These are phyloP conservation scores for Pantherophis vulpinus DNA, from an alignment of 2,797 vertebrate species.

Conservation along the genomic window DNA sequence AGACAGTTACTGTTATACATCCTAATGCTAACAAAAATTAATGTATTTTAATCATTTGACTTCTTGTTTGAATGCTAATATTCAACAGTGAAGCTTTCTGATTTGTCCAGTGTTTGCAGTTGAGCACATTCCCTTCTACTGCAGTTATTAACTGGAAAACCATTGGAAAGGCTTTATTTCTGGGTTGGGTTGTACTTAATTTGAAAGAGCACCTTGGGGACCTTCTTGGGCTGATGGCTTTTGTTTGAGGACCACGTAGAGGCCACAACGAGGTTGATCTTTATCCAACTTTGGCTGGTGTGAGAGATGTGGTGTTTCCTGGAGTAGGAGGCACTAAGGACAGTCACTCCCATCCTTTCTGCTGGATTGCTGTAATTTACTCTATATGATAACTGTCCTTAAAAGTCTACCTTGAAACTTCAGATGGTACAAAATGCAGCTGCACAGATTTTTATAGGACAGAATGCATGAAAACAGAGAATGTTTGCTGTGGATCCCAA, in stretches of 20 bases:
- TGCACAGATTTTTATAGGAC: background rate
- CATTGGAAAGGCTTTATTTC: background rate
- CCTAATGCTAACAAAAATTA: background rate
- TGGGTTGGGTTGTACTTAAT: background rate
- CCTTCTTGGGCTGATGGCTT: background rate
- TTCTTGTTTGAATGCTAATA: background rate
- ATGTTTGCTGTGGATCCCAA: background rate
- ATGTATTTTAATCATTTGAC: background rate
- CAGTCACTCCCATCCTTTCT: background rate
- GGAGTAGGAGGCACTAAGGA: background rate
- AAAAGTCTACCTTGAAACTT: background rate
- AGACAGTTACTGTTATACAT: background rate
- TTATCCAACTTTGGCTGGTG: background rate
- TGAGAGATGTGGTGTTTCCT: background rate
- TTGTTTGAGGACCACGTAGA: background rate
- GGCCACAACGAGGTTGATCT: background rate
- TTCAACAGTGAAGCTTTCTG: background rate
- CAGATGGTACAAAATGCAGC: background rate
- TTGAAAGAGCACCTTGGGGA: background rate
- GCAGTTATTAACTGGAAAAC: background rate
- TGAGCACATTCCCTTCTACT: background rate
- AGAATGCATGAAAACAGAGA: background rate
- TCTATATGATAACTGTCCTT: background rate
- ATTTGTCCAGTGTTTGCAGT: background rate
- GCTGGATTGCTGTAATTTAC: background rate